These are phyloP conservation scores for Danio aesculapii DNA, from an alignment of 2,797 vertebrate species.

Conservation along the genomic window DNA sequence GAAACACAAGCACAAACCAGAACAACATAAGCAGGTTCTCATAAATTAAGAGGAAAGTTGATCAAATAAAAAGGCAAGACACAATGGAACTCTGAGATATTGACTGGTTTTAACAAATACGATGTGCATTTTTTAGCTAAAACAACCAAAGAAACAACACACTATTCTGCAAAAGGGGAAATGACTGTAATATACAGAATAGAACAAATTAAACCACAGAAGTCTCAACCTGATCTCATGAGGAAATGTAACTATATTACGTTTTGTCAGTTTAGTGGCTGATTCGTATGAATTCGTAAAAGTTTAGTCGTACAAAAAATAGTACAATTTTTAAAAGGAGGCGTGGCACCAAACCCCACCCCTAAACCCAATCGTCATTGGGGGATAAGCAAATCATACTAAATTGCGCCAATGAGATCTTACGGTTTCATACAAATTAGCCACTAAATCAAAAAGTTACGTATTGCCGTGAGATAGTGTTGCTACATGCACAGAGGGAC, in stretches of 20 bases:
- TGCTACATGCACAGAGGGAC: neutral
- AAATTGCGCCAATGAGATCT: too few species aligned
- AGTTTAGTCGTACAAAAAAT: too few species aligned
- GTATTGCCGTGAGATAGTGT: neutral
- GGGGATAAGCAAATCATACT: too few species aligned
- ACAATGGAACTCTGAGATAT: constrained; percentile 4
- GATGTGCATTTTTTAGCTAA: constrained; percentile 2
- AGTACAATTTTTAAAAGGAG: too few species aligned
- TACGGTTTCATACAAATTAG: too few species aligned
- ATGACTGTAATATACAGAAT: neutral
- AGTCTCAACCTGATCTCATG: neutral
- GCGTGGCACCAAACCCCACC: too few species aligned
- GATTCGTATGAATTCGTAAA: too few species aligned
- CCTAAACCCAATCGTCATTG: too few species aligned
- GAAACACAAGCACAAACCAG: neutral
- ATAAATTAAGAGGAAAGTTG: neutral
- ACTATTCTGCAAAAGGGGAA: neutral
- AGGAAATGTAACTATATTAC: too few species aligned
- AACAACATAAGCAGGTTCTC: neutral
- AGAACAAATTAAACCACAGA: constrained; percentile 1
- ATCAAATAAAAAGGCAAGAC: neutral
- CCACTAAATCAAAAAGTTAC: too few species aligned
- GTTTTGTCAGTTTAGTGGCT: too few species aligned
- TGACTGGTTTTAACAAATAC: constrained; percentile 27
- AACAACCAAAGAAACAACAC: neutral